These are phyloP conservation scores for Dysidea cf. avara DNA, from an alignment of 37 sponge, comb jelly and placozoan species.

Conservation along the genomic window DNA sequence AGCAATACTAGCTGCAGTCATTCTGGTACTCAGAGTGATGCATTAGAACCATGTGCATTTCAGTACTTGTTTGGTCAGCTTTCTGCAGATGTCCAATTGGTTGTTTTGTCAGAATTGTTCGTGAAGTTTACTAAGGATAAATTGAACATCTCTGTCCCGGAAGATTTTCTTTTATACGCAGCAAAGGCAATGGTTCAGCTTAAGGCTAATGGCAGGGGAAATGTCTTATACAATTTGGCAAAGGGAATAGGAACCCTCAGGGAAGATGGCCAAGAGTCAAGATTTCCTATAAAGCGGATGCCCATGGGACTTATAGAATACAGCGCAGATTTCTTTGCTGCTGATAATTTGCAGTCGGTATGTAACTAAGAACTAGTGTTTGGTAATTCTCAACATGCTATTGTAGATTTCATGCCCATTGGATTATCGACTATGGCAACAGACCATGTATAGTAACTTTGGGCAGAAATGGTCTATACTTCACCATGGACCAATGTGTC, in stretches of 20 bases:
- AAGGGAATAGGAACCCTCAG: slow-evolving; percentile 9
- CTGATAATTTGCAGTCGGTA: neutral
- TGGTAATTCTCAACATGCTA: no score
- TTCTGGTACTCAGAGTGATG: no score
- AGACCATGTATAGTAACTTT: slow-evolving; percentile 6
- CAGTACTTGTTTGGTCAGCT: no score
- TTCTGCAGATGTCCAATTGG: no score
- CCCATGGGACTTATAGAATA: slow-evolving; percentile 22
- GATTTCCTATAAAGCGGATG: slow-evolving; percentile 11
- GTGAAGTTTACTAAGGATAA: no score
- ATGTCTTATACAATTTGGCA: slow-evolving; percentile 10
- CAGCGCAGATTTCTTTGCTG: slow-evolving; percentile 4
- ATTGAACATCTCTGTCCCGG: no score
- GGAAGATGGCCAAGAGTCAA: slow-evolving; percentile 6
- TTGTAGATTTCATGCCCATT: slow-evolving; percentile 10
- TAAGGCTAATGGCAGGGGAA: neutral
- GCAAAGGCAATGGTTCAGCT: slow-evolving; percentile 9
- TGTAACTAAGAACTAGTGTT: no score
- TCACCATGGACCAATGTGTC: slow-evolving; percentile 10
- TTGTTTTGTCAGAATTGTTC: no score
- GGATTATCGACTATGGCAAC: slow-evolving; percentile 10
- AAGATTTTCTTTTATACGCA: slow-evolving; percentile 2
- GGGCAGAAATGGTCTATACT: neutral
- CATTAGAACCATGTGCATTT: no score
- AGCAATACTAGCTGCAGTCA: no score